Percentiles rank a stretch among this genome's conserved stretches.
Evolutionary conservation across 2,888 invertebrate species (phyloP).

Genomic region (Digitonthophagus gazella): DNA sequence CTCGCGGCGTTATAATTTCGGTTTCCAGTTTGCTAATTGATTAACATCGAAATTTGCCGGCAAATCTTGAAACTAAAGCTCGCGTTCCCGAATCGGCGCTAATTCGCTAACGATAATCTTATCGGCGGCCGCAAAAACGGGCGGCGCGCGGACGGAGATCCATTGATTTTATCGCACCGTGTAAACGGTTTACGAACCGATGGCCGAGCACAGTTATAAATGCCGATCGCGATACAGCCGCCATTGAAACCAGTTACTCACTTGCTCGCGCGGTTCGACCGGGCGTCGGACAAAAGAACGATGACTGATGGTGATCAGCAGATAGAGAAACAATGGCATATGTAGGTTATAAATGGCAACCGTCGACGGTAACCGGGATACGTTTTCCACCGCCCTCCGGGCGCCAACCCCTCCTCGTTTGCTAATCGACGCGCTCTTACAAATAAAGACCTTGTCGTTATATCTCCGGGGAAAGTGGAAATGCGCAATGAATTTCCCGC

Average conservation of each 20-base stretch:
- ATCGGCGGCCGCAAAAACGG: neutral
- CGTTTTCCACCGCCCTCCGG: neutral
- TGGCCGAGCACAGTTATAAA: constrained; percentile 28
- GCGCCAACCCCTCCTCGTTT: constrained; percentile 11
- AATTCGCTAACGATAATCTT: neutral
- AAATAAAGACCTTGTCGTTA: constrained; percentile 24
- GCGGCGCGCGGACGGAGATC: neutral
- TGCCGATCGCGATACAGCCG: constrained; percentile 29
- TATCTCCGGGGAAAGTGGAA: constrained; percentile 22
- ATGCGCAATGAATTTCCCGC: constrained; percentile 24
- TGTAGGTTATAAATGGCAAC: constrained; percentile 24
- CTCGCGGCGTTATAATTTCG: neutral
- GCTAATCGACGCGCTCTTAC: constrained; percentile 20
- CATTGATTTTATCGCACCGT: neutral
- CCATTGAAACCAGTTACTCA: neutral
- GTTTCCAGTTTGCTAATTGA: constrained; percentile 4
- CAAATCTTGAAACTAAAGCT: neutral
- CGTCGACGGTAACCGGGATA: constrained; percentile 22
- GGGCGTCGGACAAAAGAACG: constrained; percentile 21
- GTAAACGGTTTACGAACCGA: constrained; percentile 30
- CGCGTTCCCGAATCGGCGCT: neutral
- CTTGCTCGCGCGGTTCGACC: neutral
- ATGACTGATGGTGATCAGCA: constrained; percentile 27
- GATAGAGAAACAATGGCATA: constrained; percentile 28
- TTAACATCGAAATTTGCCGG: neutral